Base-by-base conservation (phyloP, 2,113 vertebrate genomes). In the Ceyx cyanopectus region DNA sequence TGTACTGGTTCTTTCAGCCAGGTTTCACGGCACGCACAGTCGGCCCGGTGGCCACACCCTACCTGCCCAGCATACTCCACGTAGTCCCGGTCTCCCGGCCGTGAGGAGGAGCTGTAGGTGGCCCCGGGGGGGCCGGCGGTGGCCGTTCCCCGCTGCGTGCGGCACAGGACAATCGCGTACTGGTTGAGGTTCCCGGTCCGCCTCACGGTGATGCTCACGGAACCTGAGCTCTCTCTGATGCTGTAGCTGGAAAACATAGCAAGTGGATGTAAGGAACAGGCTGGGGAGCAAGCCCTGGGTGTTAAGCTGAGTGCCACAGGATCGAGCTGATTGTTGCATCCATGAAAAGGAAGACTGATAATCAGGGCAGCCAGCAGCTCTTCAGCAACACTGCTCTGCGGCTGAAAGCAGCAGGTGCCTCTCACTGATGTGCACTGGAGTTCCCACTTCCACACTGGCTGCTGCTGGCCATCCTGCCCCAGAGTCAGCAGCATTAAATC, bases 11-110 rank as follows among this genome's bases (percentile, higher is more conserved):
- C 85, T 15, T 45, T 27, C 32, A 57, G 15, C 27, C 46, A 12
- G 65, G 13, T 45, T 46, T 4, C 21, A 45, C 4, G 46, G 67
- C 19, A 24, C 1, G 12, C 1, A 2, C 0, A 10, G 37, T 14
- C 50, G 32, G 69, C 27, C 54, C 1, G 4, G 9, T 4, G 40
- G 9, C 20, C 15, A 32, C 21, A 46, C 40, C 96, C 80, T 93
- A 99, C 99, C 99, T 99, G 99, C 51, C 99, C 99, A 0, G 98
- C 98, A 0, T 99, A 98, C 56, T 99, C 99, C 94, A 98, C 94
- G 1, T 99, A 99, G 97, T 99, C 99, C 78, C 98, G 99, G 83
- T 98, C 98, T 9, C 98, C 98, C 0, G 98, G 98, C 4, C 20
- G 96, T 0, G 97, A 90, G 10, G 95, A 67, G 1, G 98, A 94